Percentiles rank a stretch among this genome's conserved stretches.
These are phyloP conservation scores for Agelastica alni DNA, from an alignment of 2,888 invertebrate genomes.

Conservation along the genomic window DNA sequence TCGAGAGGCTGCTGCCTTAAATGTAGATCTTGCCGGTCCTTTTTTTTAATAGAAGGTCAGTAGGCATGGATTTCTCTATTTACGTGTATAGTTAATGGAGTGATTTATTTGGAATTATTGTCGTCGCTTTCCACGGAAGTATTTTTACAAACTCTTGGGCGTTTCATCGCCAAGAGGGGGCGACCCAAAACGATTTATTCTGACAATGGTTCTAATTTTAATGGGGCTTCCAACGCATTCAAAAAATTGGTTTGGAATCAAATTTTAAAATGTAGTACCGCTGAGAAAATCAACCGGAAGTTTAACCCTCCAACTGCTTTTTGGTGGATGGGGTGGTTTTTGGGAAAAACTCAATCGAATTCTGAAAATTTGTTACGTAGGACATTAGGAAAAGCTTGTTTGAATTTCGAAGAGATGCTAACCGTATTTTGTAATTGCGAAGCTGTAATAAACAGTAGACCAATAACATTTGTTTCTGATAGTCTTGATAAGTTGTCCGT, in stretches of 20 bases:
- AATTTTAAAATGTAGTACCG: conserved; percentile 7
- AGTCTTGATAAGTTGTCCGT: conserved; percentile 26
- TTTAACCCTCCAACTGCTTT: conserved; percentile 24
- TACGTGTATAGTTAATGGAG: conserved; percentile 51
- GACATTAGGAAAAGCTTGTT: conserved; percentile 12
- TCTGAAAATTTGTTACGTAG: conserved; percentile 14
- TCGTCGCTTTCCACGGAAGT: conserved; percentile 40
- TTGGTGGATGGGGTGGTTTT: conserved; percentile 24
- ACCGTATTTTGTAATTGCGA: conserved; percentile 24
- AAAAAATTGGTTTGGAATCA: no score
- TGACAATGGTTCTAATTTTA: no score
- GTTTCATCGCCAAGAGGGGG: conserved; percentile 46
- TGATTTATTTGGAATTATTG: conserved; percentile 51
- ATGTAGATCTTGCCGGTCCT: conserved; percentile 50
- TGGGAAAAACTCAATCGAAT: conserved; percentile 18
- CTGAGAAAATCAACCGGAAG: conserved; percentile 13
- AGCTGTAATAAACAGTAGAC: conserved; percentile 24
- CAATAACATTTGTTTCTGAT: conserved; percentile 19
- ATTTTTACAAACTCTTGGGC: conserved; percentile 43
- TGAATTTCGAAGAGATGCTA: conserved; percentile 25
- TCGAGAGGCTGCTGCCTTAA: no score
- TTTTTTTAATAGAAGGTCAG: conserved; percentile 41
- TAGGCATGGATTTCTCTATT: conserved; percentile 45
- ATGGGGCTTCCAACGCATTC: no score
- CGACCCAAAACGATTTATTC: no score